Evolutionary conservation across 1,140 invertebrate genomes (phyloP), one percentile per base, ranked within the genome.

Genomic region (Anastatus disparis): DNA sequence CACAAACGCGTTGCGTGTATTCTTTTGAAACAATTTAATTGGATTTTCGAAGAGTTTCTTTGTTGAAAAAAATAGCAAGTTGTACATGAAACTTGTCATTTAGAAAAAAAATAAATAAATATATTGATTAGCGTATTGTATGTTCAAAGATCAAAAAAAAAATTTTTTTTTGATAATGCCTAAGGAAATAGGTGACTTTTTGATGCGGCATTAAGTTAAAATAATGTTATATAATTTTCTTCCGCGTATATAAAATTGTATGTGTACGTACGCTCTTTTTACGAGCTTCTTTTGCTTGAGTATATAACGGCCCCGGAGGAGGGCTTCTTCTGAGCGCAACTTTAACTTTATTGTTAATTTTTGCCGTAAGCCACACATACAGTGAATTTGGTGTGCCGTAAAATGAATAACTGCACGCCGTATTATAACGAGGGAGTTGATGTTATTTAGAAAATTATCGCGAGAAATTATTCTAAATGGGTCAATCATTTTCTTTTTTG

Each of bases 171-270:
- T n/a, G n/a, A n/a, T n/a, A n/a, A n/a, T n/a, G n/a, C n/a, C n/a
- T n/a, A n/a, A n/a, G n/a, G n/a, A n/a, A n/a, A n/a, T n/a, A 10
- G 17, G 17, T 12, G 29, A 50, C 22, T 26, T 24, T 56, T 50
- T 13, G 13, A 26, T 35, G 44, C 17, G 20, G 50, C 15, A 53
- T 44, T 56, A 48, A 66, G 10, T 40, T 17, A 46, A 48, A 58
- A 44, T 67, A 67, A 67, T 58, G 20, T 58, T 56, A 46, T 13
- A 27, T 35, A 67, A 67, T 67, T 35, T 55, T 58, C 40, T 58
- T 55, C 63, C 38, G 50, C 52, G 46, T 56, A 31, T 56, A 55
- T 35, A 35, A 6, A 35, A 4, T 6, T 35, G 31, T 35, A 35
- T 35, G 10, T n/a, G 63, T 56, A 55, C 31, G 31, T 4, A 10